Conservation (phyloP, 2,113 vertebrate genomes). For the Mionectes macconnelli region DNA sequence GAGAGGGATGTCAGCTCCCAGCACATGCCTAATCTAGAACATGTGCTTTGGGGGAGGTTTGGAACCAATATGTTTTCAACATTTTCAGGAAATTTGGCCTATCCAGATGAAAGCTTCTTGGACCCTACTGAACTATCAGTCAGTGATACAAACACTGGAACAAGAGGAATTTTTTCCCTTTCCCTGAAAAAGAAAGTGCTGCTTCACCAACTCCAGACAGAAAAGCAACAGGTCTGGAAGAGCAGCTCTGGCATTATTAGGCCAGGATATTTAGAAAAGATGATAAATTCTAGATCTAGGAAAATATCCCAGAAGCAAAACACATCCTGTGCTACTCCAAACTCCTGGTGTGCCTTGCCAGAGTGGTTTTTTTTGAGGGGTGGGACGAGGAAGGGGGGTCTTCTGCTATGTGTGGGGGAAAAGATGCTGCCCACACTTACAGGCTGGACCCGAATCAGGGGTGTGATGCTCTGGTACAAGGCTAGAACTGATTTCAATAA, state of each 20-base stretch:
- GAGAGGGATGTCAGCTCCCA: conserved; percentile 44
- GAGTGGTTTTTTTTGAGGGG: not conserved
- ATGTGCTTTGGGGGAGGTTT: conserved; percentile 41
- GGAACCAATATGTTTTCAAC: conserved; percentile 60
- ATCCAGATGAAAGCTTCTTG: conserved; percentile 66
- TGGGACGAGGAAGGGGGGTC: not conserved
- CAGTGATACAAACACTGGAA: not conserved
- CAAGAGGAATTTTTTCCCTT: not conserved
- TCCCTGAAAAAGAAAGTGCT: conserved; percentile 1
- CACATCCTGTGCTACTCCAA: not conserved
- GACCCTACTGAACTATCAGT: conserved; percentile 20
- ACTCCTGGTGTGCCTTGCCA: not conserved
- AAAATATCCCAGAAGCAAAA: not conserved
- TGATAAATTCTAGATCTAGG: not conserved
- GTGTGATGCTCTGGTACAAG: not conserved
- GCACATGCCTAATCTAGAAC: conserved; percentile 61
- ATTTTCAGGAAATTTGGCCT: conserved; percentile 68
- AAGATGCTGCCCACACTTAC: not conserved
- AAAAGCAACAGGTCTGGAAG: not conserved
- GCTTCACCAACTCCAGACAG: not conserved
- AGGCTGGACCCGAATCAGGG: not conserved
- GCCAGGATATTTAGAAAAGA: not conserved
- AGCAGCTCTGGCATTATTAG: not conserved
- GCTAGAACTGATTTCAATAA: not conserved
- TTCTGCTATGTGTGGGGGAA: not conserved